Base-by-base conservation (phyloP, 2,113 vertebrate genomes). In the Myiopsitta monachus region DNA sequence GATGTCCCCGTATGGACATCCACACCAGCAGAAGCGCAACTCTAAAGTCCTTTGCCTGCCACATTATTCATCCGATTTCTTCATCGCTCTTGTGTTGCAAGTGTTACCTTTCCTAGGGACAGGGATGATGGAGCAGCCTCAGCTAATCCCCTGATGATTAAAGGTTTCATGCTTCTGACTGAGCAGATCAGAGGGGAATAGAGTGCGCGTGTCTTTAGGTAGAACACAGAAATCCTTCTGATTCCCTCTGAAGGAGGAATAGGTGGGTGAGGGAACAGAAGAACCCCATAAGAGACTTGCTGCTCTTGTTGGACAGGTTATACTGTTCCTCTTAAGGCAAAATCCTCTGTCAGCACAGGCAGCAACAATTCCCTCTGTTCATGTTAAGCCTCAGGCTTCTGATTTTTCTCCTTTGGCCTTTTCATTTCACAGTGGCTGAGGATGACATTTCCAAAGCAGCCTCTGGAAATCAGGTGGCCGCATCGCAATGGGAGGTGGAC, bases 401-500 rank as follows among this genome's bases (percentile, higher is more conserved):
- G 66, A 43, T 61, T 44, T 61, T 61, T 75, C 87, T 87, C 81
- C 74, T 41, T 82, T 87, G 91, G 81, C 89, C 89, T 95, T 94
- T 94, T 55, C 52, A 82, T 87, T 94, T 92, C 87, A 41, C 81
- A 73, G 76, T 84, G 93, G 52, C 64, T 87, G 81, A 85, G 77
- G 89, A 72, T 94, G 93, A 55, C 81, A 66, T 92, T 95, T 95
- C 81, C 69, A 78, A 47, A 87, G 80, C 67, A 39, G 64, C 10
- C 76, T 8, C 2, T 41, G 89, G 89, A 61, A 89, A 84, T 73
- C 57, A 41, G 89, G 83, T 78, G 89, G 43, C 78, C 47, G 9
- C 33, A 9, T 72, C 12, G 43, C 62, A 22, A 2, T 3, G 39
- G 66, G 74, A 92, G 55, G 18, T 47, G 86, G 41, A 28, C 30